Base-by-base conservation (phyloP, 2,113 vertebrate genomes). In the Caranx melampygus region DNA sequence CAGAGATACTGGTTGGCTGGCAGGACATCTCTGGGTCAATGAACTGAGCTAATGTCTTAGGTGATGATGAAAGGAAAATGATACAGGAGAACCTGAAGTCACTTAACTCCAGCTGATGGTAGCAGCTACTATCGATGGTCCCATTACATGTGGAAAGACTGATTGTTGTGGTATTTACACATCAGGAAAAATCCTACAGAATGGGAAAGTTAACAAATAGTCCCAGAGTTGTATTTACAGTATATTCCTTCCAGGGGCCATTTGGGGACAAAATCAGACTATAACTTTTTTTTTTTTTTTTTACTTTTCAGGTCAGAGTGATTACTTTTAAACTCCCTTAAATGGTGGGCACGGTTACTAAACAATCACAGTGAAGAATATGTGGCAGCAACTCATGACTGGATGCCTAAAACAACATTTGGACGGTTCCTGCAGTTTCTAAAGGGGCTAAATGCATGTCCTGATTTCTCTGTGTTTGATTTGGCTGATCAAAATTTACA, bases 1-100 rank as follows among this genome's bases (percentile, higher is more conserved):
- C 70, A 79, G 66, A 92, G 91, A 93, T 91, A 93, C 71, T 68
- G 81, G 12, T 31, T 14, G 35, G 3, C 63, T 47, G 62, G 62
- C 55, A 59, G 51, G 73, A 72, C 68, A 52, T 61, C 52, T 11
- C 34, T 55, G 75, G 49, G 75, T 69, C 47, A 74, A n/a, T 67
- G 81, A 73, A 57, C 58, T 52, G 12, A 82, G 37, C 60, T 33
- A 37, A 81, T 58, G 83, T 70, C 63, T 71, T 51, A 49, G 40
- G 55, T 68, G 66, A 83, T 33, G 75, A 82, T 86, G 84, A 90
- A 85, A 79, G 76, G 77, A 55, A 79, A 86, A 63, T 15, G 6
- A 33, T 49, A 64, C 1, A 26, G 16, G 61, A 65, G 9, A 31
- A 79, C 35, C 54, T 77, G 66, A 42, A 75, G 81, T 74, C 55